Percentiles rank a stretch among this genome's conserved stretches.
These are phyloP conservation scores for Lemur catta DNA, from an alignment of 2,797 vertebrate species.

Conservation along the genomic window DNA sequence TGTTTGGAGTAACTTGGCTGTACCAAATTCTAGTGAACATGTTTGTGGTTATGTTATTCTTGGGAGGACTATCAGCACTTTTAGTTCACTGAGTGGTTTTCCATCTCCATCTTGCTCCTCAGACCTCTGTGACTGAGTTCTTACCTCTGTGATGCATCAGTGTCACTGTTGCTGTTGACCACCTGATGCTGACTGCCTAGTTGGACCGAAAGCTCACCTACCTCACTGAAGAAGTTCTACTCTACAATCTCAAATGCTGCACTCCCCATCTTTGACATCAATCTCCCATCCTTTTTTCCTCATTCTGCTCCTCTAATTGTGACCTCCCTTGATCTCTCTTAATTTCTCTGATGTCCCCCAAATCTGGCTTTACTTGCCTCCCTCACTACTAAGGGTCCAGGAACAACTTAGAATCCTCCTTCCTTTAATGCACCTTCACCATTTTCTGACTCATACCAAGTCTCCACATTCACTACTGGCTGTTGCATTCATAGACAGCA, in stretches of 20 bases:
- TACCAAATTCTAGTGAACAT: background rate
- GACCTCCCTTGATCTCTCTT: background rate
- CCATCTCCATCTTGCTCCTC: background rate
- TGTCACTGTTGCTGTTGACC: background rate
- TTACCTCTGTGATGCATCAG: background rate
- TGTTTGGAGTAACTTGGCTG: background rate
- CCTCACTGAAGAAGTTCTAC: background rate
- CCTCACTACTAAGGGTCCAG: background rate
- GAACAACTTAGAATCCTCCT: background rate
- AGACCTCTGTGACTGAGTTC: background rate
- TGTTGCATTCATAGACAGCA: background rate
- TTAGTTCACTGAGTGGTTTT: background rate
- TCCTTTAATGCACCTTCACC: background rate
- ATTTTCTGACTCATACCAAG: background rate
- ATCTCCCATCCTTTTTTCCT: background rate
- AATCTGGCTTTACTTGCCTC: background rate
- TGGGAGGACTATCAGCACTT: background rate
- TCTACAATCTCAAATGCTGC: background rate
- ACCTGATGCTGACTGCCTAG: background rate
- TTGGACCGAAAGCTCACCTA: fast-evolving
- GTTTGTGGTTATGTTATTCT: background rate
- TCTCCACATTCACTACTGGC: background rate
- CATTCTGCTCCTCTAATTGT: background rate
- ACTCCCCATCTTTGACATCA: background rate
- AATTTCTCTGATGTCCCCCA: background rate